Evolutionary conservation across 2,113 vertebrate species (phyloP), one percentile per base, ranked within the genome.

Genomic region (Peromyscus californicus): DNA sequence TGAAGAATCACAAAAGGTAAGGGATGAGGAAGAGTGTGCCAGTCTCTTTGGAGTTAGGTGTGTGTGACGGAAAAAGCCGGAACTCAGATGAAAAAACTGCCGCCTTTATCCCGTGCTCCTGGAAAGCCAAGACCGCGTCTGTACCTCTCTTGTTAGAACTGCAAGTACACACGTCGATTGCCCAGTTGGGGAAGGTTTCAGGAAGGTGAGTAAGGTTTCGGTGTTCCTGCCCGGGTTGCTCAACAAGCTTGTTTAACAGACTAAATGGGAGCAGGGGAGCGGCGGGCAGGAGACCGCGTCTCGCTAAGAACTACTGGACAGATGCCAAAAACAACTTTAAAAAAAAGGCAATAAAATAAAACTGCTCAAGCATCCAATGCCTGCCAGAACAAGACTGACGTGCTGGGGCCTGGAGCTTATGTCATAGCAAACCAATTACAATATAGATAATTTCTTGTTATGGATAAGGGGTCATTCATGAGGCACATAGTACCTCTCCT

Each of bases 181-280:
- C 88, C 86, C 86, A 89, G 54, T 97, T 51, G 36, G 94, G 94
- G 92, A 97, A 97, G 97, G 85, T 93, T 94, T 67, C 95, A 84
- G 96, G 96, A 98, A 98, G 85, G 69, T 54, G 59, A 95, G 89
- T 29, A 74, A 85, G 94, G 51, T 94, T 97, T 91, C 90, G 74
- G 65, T 90, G 85, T 97, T 96, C 75, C 95, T 78, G 70, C 61
- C 84, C 75, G 92, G 95, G 95, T 93, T 98, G 94, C 96, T 97
- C 95, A 93, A 96, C 88, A 90, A 92, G 93, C 95, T 93, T 96
- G 91, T 97, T 98, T 95, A 98, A 97, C 96, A 97, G 85, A 97
- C 97, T 98, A 92, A 91, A 65, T 72, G 91, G 91, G 42, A 19
- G 76, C 0, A 0, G 5, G 48, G 0, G 82, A 15, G 16, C 33